These are phyloP conservation scores for Lanius ludovicianus DNA, from an alignment of 2,113 vertebrate species.

Conservation along the genomic window DNA sequence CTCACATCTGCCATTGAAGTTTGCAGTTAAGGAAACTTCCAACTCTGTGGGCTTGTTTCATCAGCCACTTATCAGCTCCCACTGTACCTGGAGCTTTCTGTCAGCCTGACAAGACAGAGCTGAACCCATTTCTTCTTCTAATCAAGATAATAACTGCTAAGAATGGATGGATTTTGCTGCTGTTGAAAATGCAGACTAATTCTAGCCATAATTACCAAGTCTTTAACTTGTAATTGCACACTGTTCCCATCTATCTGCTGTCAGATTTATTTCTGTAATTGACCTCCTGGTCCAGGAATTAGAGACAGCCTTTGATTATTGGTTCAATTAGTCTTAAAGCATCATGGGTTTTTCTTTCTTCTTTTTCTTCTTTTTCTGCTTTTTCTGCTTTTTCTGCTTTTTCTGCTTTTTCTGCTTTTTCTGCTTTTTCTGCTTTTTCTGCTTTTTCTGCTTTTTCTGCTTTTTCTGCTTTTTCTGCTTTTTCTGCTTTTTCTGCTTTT, in stretches of 20 bases:
- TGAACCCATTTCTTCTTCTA: slow-evolving; percentile 4
- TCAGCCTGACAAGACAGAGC: background rate
- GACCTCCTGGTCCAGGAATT: slow-evolving; percentile 35
- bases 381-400: background rate
- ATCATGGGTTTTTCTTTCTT: background rate
- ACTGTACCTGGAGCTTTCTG: background rate
- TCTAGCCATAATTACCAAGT: slow-evolving; percentile 54
- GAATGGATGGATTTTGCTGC: slow-evolving; percentile 46
- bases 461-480: background rate
- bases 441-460: background rate
- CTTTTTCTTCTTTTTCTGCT: background rate
- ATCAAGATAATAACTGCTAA: slow-evolving; percentile 48
- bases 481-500: background rate
- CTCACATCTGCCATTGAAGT: background rate
- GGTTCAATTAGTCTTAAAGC: slow-evolving; percentile 59
- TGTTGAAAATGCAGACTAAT: slow-evolving; percentile 49
- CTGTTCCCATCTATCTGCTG: slow-evolving; percentile 43
- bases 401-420: background rate
- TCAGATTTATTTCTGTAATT: slow-evolving; percentile 65
- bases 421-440: background rate
- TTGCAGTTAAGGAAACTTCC: background rate
- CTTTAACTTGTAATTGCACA: slow-evolving; percentile 59
- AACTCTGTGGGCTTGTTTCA: rapidly evolving
- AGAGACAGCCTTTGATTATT: slow-evolving; percentile 64
- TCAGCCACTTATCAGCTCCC: background rate